Percentiles rank a stretch among this genome's conserved stretches.
Conservation (phyloP, 2,888 invertebrate genomes). For the Leucoma salicis region DNA sequence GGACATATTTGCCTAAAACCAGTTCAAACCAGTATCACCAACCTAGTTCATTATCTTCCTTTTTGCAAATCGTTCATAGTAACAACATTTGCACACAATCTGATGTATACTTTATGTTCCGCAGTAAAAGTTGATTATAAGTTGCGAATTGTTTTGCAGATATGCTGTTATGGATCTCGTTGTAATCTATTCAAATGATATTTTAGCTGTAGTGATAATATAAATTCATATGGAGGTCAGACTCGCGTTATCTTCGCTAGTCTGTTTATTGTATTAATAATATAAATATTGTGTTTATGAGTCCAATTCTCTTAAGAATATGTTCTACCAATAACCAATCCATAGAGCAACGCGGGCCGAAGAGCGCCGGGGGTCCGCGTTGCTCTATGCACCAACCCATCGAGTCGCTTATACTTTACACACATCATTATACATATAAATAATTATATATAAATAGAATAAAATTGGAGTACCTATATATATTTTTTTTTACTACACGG, state of each 20-base stretch:
- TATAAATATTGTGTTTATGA: slow-evolving; percentile 39
- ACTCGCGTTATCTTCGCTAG: slow-evolving; percentile 45
- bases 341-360: too few species aligned
- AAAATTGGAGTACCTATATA: too few species aligned
- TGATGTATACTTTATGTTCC: slow-evolving; percentile 20
- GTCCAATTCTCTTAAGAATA: too few species aligned
- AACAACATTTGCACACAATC: slow-evolving; percentile 21
- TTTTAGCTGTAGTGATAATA: slow-evolving; percentile 61
- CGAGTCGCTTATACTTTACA: too few species aligned
- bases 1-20: slow-evolving; percentile 40
- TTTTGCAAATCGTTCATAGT: slow-evolving; percentile 63
- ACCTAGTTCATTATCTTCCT: slow-evolving; percentile 71
- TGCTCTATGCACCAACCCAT: too few species aligned
- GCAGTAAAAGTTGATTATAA: slow-evolving; percentile 12
- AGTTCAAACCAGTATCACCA: slow-evolving; percentile 52
- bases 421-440: too few species aligned
- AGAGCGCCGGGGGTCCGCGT: too few species aligned
- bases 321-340: too few species aligned
- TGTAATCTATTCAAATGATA: slow-evolving; percentile 65
- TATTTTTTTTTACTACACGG: too few species aligned
- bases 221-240: slow-evolving; percentile 63
- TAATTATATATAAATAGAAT: too few species aligned
- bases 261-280: slow-evolving; percentile 45
- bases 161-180: slow-evolving; percentile 32
- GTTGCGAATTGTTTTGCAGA: slow-evolving; percentile 1